Evolutionary conservation across 2,797 vertebrate genomes (phyloP).

Genomic region (Chrysocyon brachyurus): DNA sequence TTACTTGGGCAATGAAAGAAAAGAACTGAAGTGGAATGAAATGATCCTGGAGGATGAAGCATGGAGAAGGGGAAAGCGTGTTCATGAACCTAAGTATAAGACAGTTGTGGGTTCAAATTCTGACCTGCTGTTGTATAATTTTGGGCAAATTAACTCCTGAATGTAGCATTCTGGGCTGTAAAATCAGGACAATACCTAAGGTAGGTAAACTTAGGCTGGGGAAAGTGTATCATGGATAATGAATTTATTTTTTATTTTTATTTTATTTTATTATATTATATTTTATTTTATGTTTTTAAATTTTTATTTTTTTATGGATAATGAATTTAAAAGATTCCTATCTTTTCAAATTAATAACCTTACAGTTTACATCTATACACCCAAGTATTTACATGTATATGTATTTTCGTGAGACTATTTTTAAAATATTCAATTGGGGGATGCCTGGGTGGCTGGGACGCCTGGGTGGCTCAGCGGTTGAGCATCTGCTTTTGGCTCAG

Average conservation of each 20-base stretch:
- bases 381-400: neutral
- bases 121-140: neutral
- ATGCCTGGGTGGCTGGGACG: too few species aligned
- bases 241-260: neutral
- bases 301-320: neutral
- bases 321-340: neutral
- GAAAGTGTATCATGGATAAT: neutral
- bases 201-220: neutral
- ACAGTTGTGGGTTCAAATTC: neutral
- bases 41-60: neutral
- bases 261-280: too few species aligned
- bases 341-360: slow-evolving; percentile 25
- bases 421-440: neutral
- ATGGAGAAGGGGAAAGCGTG: neutral
- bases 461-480: too few species aligned
- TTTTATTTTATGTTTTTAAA: too few species aligned
- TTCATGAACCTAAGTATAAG: neutral
- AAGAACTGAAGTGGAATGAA: slow-evolving; percentile 26
- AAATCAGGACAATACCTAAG: neutral
- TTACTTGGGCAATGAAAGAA: slow-evolving; percentile 61
- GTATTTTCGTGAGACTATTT: neutral
- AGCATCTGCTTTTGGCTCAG: too few species aligned
- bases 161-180: neutral
- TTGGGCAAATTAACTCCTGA: neutral
- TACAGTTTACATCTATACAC: neutral